These are phyloP conservation scores for Naso thynnoides DNA, from an alignment of 2,797 vertebrate species.

Conservation along the genomic window DNA sequence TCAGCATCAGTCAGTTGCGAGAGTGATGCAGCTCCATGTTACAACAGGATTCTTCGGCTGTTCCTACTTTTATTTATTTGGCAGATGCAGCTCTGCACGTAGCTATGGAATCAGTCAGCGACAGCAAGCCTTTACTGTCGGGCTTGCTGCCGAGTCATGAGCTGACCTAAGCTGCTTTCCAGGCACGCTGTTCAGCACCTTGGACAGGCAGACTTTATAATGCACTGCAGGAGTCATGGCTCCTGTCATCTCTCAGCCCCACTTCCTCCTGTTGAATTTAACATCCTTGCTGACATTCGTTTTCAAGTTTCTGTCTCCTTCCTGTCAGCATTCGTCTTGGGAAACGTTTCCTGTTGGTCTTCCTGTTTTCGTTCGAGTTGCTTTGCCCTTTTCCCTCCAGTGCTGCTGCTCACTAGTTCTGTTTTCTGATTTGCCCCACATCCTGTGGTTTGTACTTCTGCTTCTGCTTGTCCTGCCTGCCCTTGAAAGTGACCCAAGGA, in stretches of 20 bases:
- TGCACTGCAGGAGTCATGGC: slow-evolving; percentile 46
- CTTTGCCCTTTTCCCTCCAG: slow-evolving; percentile 21
- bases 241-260: slow-evolving; percentile 37
- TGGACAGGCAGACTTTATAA: slow-evolving; percentile 32
- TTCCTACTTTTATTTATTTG: neutral
- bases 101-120: slow-evolving; percentile 30
- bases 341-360: slow-evolving; percentile 63
- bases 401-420: slow-evolving; percentile 30
- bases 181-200: slow-evolving; percentile 26
- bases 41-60: slow-evolving; percentile 1
- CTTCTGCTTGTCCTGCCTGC: slow-evolving; percentile 30
- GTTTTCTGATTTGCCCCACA: neutral
- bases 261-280: slow-evolving; percentile 47
- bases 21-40: slow-evolving; percentile 6
- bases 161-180: slow-evolving; percentile 72
- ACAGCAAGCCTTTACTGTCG: slow-evolving; percentile 42
- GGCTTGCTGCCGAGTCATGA: slow-evolving; percentile 55
- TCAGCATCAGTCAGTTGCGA: neutral
- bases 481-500: slow-evolving; percentile 34
- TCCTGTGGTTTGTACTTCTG: slow-evolving; percentile 31
- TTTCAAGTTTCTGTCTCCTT: slow-evolving; percentile 47
- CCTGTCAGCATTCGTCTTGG: slow-evolving; percentile 32
- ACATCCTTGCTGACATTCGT: slow-evolving; percentile 55
- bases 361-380: slow-evolving; percentile 62
- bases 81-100: slow-evolving; percentile 18